Percentiles rank a stretch among this genome's conserved stretches.
Evolutionary conservation across 2,797 vertebrate genomes (phyloP).

Genomic region (Tokudaia muenninki): DNA sequence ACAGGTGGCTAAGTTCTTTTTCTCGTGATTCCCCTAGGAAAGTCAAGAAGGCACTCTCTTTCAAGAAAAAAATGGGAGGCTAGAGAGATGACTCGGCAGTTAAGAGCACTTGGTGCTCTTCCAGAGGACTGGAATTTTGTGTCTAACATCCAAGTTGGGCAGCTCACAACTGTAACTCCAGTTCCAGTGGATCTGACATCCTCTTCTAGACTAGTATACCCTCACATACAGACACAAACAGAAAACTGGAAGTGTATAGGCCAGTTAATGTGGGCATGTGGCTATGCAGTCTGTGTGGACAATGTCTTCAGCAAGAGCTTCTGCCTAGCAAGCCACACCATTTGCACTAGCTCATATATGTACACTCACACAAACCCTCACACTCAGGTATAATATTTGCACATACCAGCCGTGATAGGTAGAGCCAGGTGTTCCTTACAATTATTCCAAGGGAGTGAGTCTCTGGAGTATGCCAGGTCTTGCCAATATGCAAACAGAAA

Average conservation of each 20-base stretch:
- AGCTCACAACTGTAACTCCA: background rate
- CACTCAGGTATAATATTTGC: background rate
- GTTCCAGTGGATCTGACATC: background rate
- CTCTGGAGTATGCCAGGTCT: background rate
- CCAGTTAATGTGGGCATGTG: background rate
- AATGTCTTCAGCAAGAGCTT: background rate
- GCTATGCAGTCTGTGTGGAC: background rate
- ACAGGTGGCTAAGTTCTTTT: slow-evolving; percentile 25
- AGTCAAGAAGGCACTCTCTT: slow-evolving; percentile 29
- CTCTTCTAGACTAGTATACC: background rate
- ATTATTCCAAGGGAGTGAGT: background rate
- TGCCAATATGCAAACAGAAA: background rate
- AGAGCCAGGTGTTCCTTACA: background rate
- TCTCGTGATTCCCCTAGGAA: background rate
- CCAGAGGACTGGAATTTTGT: background rate
- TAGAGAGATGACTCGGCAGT: background rate
- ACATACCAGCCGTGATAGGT: background rate
- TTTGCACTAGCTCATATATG: background rate
- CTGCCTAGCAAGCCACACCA: background rate
- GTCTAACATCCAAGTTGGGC: background rate
- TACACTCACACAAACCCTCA: background rate
- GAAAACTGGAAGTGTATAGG: background rate
- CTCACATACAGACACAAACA: background rate
- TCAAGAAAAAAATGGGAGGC: background rate
- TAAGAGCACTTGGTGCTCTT: background rate